A percentile compares a stretch with the other conserved stretches of the same genome.
phyloP scores from a whole-genome alignment of 2,888 invertebrate genomes.

The Agrochola lota region DNA sequence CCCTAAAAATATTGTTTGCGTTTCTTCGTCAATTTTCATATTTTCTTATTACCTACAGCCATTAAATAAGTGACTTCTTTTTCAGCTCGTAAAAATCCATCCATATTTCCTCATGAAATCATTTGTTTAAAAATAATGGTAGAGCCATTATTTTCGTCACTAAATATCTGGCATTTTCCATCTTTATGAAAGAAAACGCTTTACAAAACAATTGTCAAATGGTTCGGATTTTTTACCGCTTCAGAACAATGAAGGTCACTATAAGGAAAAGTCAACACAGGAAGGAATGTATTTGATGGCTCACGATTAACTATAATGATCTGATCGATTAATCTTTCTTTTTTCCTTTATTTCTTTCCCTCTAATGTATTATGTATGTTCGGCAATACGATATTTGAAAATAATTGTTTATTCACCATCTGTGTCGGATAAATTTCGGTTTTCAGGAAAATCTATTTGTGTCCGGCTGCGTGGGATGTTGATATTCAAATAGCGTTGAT shows the following conservation, averaged over 20 bases:
- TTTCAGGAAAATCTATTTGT: slow-evolving; percentile 10
- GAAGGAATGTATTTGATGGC: slow-evolving; percentile 66
- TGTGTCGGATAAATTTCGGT: slow-evolving; percentile 17
- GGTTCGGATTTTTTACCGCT: slow-evolving; percentile 51
- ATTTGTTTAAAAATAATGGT: slow-evolving; percentile 22
- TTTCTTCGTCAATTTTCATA: neutral
- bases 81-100: slow-evolving; percentile 10
- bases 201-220: slow-evolving; percentile 54
- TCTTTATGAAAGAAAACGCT: slow-evolving; percentile 32
- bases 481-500: slow-evolving; percentile 7
- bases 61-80: neutral
- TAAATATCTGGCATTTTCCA: slow-evolving; percentile 24
- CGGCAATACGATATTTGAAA: slow-evolving; percentile 55
- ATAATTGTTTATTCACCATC: slow-evolving; percentile 43
- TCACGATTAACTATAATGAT: slow-evolving; percentile 66
- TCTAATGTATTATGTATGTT: slow-evolving; percentile 62
- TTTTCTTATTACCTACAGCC: neutral
- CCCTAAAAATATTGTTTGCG: neutral
- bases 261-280: slow-evolving; percentile 64
- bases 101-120: slow-evolving; percentile 17
- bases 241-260: slow-evolving; percentile 52
- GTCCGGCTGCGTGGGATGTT: neutral
- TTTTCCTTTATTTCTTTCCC: slow-evolving; percentile 48
- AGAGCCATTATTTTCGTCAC: slow-evolving; percentile 23
- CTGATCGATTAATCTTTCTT: slow-evolving; percentile 67